phyloP scores from a whole-genome alignment of 2,888 invertebrate genomes.

The Epsilonema sp. region DNA sequence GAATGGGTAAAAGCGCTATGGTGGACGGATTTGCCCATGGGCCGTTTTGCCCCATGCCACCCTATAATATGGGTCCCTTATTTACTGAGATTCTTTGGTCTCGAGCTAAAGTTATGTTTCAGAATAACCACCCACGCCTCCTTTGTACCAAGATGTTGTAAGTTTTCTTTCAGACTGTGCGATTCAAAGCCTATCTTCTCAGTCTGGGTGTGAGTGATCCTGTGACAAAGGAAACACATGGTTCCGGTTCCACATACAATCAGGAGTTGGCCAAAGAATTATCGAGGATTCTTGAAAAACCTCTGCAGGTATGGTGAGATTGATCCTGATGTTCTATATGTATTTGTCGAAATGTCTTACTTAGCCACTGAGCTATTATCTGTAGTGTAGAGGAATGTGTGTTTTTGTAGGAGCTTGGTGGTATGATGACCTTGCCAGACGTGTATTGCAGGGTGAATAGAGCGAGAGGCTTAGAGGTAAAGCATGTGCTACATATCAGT shows the following conservation, averaged over 20 bases:
- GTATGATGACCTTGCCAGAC: slow-evolving; percentile 88
- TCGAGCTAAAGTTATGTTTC: too few relatives aligned
- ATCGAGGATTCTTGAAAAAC: slow-evolving; percentile 54
- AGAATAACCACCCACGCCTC: too few relatives aligned
- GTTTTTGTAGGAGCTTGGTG: slow-evolving; percentile 53
- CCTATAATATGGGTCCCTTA: too few relatives aligned
- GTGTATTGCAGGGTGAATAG: slow-evolving; percentile 90
- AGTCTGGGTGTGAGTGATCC: slow-evolving; percentile 95
- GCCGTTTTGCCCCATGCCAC: too few relatives aligned
- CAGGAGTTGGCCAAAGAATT: slow-evolving; percentile 64
- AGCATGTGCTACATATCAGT: too few relatives aligned
- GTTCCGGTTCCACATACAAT: slow-evolving; percentile 61
- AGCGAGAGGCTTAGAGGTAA: slow-evolving; percentile 67
- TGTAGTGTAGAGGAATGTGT: background rate
- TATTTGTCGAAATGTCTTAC: too few relatives aligned
- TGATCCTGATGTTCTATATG: too few relatives aligned
- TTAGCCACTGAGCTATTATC: too few relatives aligned
- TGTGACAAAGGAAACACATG: slow-evolving; percentile 72
- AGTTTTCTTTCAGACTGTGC: slow-evolving; percentile 47
- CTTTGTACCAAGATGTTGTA: background rate
- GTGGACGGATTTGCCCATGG: too few relatives aligned
- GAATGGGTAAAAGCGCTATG: too few relatives aligned
- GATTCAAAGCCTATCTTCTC: slow-evolving; percentile 82
- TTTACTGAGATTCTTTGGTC: too few relatives aligned
- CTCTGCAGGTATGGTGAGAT: slow-evolving; percentile 61